Evolutionary conservation across 1,140 invertebrate species (phyloP).

Genomic region (Lineus longissimus): DNA sequence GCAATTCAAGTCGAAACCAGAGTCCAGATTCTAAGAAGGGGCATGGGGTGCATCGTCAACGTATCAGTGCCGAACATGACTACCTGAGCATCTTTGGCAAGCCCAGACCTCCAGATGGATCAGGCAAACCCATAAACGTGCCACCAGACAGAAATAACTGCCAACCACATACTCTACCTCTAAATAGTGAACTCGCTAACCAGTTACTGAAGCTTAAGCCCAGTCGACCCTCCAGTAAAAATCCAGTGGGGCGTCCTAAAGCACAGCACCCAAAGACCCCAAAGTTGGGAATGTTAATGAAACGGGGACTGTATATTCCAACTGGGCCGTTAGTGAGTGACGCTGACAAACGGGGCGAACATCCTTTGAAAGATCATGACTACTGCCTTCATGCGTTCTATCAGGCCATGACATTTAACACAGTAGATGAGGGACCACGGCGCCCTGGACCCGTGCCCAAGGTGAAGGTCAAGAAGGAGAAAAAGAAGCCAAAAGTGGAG

Average conservation of each 20-base stretch:
- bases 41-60: no score
- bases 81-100: no score
- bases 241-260: not conserved
- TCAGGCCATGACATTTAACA: slow-evolving; percentile 3
- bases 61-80: no score
- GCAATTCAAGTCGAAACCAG: no score
- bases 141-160: no score
- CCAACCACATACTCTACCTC: no score
- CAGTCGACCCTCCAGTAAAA: not conserved
- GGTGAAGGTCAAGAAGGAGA: slow-evolving; percentile 6
- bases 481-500: not conserved
- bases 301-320: no score
- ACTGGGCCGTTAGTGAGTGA: not conserved
- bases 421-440: not conserved
- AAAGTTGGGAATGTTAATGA: no score
- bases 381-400: slow-evolving; percentile 15
- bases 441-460: not conserved
- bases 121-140: no score
- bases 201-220: not conserved
- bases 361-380: slow-evolving; percentile 17
- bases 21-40: no score
- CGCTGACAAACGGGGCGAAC: not conserved
- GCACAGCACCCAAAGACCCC: not conserved
- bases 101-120: no score
- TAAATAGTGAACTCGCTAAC: not conserved